Percentiles rank a stretch among this genome's conserved stretches.
Conservation (phyloP, 2,888 invertebrate species). For the Heliconius cydno region DNA sequence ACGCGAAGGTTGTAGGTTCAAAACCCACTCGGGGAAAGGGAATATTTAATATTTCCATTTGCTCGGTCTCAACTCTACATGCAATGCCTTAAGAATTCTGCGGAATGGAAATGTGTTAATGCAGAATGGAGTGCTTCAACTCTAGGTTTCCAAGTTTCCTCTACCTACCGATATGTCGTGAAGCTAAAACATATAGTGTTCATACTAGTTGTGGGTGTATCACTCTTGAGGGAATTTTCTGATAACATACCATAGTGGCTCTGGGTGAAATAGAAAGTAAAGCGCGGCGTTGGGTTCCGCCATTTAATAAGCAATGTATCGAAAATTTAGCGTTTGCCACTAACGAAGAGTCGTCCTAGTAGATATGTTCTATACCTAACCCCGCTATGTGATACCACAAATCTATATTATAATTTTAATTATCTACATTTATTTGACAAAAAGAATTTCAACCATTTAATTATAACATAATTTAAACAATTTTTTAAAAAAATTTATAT, state of each 20-base stretch:
- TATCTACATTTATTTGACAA: neutral
- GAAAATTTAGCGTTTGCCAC: neutral
- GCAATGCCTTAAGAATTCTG: too few relatives aligned
- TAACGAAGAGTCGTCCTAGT: neutral
- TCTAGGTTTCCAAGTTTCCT: neutral
- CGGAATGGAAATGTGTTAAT: too few relatives aligned
- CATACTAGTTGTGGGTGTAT: too few relatives aligned
- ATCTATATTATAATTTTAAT: neutral
- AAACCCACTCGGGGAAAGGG: neutral
- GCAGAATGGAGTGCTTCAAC: too few relatives aligned
- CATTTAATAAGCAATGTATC: neutral
- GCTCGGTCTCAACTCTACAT: too few relatives aligned
- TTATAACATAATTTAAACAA: neutral
- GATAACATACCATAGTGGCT: neutral
- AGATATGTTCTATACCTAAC: neutral
- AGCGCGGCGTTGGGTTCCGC: neutral
- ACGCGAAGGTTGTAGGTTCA: too few relatives aligned
- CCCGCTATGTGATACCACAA: too few relatives aligned
- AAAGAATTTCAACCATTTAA: neutral
- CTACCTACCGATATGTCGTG: neutral
- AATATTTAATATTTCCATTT: neutral
- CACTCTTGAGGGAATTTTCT: neutral
- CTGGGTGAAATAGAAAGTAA: neutral
- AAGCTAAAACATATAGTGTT: neutral
- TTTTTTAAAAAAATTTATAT: neutral